phyloP scores from a whole-genome alignment of 1,140 invertebrate species.

The Zaprionus taronus region DNA sequence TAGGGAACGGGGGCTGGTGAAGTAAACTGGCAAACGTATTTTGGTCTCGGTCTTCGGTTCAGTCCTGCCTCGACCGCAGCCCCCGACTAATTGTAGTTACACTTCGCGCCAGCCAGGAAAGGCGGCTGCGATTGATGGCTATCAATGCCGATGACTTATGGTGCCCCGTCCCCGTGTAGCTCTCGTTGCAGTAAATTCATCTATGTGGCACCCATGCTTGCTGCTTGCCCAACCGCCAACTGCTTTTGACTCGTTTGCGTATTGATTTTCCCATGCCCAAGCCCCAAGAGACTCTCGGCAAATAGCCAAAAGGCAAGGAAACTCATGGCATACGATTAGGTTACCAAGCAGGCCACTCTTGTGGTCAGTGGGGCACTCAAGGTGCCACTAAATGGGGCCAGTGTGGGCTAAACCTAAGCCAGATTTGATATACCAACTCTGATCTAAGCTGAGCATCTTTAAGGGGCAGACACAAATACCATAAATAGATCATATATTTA shows the following conservation, averaged over 20 bases:
- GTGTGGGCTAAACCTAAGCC: conserved; percentile 30
- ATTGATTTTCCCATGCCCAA: conserved; percentile 69
- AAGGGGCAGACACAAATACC: neutral
- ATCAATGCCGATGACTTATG: conserved; percentile 82
- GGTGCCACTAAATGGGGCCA: conserved; percentile 22
- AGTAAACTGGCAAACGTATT: conserved; percentile 19
- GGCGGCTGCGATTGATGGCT: conserved; percentile 77
- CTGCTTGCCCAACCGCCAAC: conserved; percentile 46
- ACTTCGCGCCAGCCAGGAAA: conserved; percentile 73
- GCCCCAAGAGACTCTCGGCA: conserved; percentile 33
- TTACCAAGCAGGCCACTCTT: conserved; percentile 16
- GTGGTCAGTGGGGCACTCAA: conserved; percentile 16
- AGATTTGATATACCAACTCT: conserved; percentile 8
- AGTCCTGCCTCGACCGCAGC: conserved; percentile 34
- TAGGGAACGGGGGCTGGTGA: neutral
- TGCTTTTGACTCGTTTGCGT: conserved; percentile 39
- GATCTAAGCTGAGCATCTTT: neutral
- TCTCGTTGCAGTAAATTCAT: conserved; percentile 62
- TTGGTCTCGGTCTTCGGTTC: conserved; percentile 13
- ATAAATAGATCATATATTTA: conserved; percentile 2
- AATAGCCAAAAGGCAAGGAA: conserved; percentile 63
- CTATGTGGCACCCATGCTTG: conserved; percentile 70
- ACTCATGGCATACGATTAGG: conserved; percentile 32
- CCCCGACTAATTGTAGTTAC: conserved; percentile 77
- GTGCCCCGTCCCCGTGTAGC: conserved; percentile 35